Percentiles rank a stretch among this genome's conserved stretches.
phyloP scores from a whole-genome alignment of 2,888 invertebrate genomes.

The Microctonus hyperodae region DNA sequence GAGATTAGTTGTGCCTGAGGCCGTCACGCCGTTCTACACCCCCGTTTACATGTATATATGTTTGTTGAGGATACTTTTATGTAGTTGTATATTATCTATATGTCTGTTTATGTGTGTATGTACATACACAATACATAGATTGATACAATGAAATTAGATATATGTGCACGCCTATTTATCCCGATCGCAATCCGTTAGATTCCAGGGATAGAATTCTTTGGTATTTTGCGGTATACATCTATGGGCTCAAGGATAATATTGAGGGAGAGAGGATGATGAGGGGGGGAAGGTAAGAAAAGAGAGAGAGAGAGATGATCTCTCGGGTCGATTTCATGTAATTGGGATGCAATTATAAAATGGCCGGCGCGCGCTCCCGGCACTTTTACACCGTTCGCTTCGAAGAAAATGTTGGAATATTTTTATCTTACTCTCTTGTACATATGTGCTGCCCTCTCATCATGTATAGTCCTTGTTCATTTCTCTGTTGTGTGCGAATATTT shows the following conservation, averaged over 20 bases:
- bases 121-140: conserved; percentile 12
- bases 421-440: background rate
- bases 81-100: conserved; percentile 6
- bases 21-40: conserved; percentile 49
- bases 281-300: conserved; percentile 29
- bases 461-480: no score
- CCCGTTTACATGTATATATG: conserved; percentile 32
- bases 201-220: conserved; percentile 45
- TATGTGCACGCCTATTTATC: conserved; percentile 48
- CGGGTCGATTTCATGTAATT: conserved; percentile 50
- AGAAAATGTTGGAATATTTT: conserved; percentile 38
- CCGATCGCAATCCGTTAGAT: conserved; percentile 55
- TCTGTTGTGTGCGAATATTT: background rate
- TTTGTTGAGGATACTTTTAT: background rate
- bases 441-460: no score
- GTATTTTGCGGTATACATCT: conserved; percentile 8
- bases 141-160: conserved; percentile 31
- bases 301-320: conserved; percentile 43
- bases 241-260: conserved; percentile 1
- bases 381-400: conserved; percentile 44
- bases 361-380: conserved; percentile 44
- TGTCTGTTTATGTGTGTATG: background rate
- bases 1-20: conserved; percentile 50
- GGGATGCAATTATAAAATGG: conserved; percentile 53
- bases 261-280: background rate